phyloP scores from a whole-genome alignment of 2,113 vertebrate genomes.

The Salvelinus fontinalis region DNA sequence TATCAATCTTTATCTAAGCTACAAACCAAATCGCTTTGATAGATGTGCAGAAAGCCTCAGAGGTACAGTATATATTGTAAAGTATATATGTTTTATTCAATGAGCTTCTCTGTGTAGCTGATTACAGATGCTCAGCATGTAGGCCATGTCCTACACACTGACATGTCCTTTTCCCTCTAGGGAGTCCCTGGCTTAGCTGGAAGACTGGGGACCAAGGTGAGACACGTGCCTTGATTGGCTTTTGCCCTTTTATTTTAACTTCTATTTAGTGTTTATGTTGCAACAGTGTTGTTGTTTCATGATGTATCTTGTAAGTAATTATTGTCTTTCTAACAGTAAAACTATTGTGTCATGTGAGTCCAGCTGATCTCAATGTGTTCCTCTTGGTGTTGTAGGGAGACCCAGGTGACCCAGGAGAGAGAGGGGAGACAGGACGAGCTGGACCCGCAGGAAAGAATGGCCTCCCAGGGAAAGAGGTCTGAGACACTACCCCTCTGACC shows the following conservation, averaged over 20 bases:
- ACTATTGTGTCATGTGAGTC: background rate
- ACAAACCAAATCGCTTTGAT: background rate
- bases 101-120: constrained; percentile 25
- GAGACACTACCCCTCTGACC: background rate
- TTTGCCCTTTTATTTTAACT: background rate
- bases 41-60: constrained; percentile 15
- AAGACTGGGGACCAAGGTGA: constrained; percentile 84
- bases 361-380: background rate
- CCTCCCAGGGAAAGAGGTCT: constrained; percentile 85
- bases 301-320: background rate
- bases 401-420: constrained; percentile 80
- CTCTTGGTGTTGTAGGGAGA: constrained; percentile 73
- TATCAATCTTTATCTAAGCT: background rate
- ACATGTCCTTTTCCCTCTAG: constrained; percentile 66
- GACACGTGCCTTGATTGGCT: no score
- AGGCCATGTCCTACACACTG: constrained; percentile 33
- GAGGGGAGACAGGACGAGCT: constrained; percentile 83
- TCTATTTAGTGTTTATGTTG: background rate
- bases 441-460: constrained; percentile 80
- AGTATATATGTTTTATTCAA: constrained; percentile 42
- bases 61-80: constrained; percentile 13
- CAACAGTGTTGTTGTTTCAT: no score
- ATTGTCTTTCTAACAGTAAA: background rate
- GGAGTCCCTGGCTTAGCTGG: constrained; percentile 83
- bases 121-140: constrained; percentile 14